Base-by-base conservation (phyloP, 2,797 vertebrate species). In the Allobates femoralis region DNA sequence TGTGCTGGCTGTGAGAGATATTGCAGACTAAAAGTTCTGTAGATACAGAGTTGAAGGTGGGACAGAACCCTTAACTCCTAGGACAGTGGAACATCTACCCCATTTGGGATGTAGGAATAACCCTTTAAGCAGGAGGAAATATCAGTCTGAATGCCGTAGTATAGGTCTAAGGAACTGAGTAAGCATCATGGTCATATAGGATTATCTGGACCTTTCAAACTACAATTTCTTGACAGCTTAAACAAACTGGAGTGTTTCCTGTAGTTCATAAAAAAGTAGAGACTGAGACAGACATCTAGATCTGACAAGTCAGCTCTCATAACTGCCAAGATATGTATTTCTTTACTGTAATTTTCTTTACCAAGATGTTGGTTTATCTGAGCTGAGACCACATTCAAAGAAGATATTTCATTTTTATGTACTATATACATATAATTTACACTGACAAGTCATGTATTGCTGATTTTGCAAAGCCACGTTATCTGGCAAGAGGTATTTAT, bases 391-490 rank as follows among this genome's bases (percentile, higher is more conserved):
- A 71, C 76, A 79, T 66, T 79, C 16, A 73, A 30, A 56, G 51
- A 79, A 79, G 64, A 37, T 19, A 85, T 71, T 71, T 71, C 19
- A 73, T 85, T 79, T 71, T 79, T 69, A 79, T 85, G 64, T 18
- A 21, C n/a, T 15, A 26, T 79, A 79, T 79, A 85, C 76, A 67
- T 85, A 79, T 78, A 85, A 85, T 85, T 85, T 85, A 32, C 37
- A 79, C 60, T 19, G 62, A 67, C n/a, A 32, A 51, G 41, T 71
- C 32, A 79, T 73, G 53, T 41, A 60, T 46, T 71, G 41, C 64
- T 85, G 76, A 85, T 53, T 41, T 50, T 28, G 62, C 46, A 30
- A 50, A 79, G 56, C 75, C 75, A 67, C 75, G 76, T 55, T 46
- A 66, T 56, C 32, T 85, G 73, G n/a, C 82, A 84, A 58, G 34